Evolutionary conservation across 2,888 invertebrate species (phyloP).

Genomic region (Dynastes hyllus): DNA sequence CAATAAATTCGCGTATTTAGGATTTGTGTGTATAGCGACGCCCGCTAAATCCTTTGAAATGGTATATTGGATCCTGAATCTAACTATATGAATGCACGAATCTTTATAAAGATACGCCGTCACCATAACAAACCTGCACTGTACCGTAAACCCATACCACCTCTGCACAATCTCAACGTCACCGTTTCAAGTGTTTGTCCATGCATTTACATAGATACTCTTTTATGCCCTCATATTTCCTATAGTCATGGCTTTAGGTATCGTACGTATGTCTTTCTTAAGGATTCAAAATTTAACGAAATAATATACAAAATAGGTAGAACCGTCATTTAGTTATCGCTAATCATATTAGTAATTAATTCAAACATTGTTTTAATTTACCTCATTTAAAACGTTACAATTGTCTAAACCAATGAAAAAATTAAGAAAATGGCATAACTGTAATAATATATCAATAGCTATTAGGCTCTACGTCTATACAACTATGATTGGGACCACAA

Average conservation of each 20-base stretch:
- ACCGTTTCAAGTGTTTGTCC: slow-evolving; percentile 42
- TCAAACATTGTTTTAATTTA: no score
- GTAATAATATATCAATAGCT: no score
- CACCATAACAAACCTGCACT: slow-evolving; percentile 45
- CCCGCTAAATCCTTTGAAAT: slow-evolving; percentile 70
- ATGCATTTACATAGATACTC: slow-evolving; percentile 34
- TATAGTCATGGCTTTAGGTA: background rate
- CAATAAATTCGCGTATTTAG: slow-evolving; percentile 71
- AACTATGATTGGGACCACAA: no score
- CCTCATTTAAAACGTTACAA: no score
- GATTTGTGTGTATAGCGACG: slow-evolving; percentile 69
- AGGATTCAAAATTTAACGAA: background rate
- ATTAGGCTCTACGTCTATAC: no score
- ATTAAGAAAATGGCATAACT: no score
- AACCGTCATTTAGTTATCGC: no score
- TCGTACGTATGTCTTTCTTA: background rate
- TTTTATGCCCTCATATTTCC: slow-evolving; percentile 6
- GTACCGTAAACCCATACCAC: slow-evolving; percentile 49
- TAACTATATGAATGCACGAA: slow-evolving; percentile 58
- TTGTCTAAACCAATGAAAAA: no score
- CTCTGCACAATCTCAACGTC: slow-evolving; percentile 49
- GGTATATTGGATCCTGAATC: slow-evolving; percentile 67
- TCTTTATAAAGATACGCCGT: slow-evolving; percentile 58
- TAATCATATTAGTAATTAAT: no score
- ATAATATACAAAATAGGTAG: background rate